phyloP scores from a whole-genome alignment of 2,797 vertebrate species.

The Bucorvus abyssinicus region DNA sequence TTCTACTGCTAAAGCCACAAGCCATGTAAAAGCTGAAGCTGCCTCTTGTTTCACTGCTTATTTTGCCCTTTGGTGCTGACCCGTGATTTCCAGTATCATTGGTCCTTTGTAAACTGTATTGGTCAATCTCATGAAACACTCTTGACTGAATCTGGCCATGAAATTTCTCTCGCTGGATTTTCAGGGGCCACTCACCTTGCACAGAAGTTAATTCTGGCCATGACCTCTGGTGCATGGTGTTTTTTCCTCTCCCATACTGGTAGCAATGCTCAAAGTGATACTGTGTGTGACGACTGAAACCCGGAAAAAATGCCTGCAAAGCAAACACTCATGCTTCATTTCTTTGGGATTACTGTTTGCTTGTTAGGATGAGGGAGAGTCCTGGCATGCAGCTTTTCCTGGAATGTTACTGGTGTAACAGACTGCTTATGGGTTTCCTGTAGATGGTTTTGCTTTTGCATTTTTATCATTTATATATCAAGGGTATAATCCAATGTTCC shows the following conservation, averaged over 20 bases:
- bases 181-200: neutral
- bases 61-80: neutral
- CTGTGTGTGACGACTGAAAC: neutral
- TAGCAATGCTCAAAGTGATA: neutral
- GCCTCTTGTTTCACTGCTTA: neutral
- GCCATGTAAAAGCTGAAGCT: neutral
- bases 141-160: neutral
- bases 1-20: neutral
- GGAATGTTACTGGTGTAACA: neutral
- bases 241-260: neutral
- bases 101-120: neutral
- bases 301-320: neutral
- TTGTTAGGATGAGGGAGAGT: neutral
- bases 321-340: neutral
- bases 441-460: neutral
- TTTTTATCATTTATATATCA: slow-evolving; percentile 38
- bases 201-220: neutral
- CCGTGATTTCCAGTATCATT: neutral
- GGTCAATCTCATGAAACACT: neutral
- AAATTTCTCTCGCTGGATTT: neutral
- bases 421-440: neutral
- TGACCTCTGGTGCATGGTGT: neutral
- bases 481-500: slow-evolving; percentile 16
- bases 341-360: neutral
- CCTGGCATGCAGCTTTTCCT: neutral